phyloP scores from a whole-genome alignment of 2,797 vertebrate genomes.

The Linurgus olivaceus region DNA sequence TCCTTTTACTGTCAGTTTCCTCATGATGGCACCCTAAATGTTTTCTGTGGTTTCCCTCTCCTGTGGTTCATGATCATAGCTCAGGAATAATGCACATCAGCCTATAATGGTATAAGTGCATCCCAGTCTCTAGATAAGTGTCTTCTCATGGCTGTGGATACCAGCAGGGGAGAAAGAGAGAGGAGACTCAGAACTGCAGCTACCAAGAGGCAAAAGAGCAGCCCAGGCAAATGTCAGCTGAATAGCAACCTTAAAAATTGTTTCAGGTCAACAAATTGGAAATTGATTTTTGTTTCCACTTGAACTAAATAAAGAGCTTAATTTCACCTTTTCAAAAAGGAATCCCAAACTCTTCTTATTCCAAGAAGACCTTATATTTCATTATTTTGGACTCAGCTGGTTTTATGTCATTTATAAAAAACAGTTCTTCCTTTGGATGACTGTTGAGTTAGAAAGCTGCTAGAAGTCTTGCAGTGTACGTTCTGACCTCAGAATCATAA shows the following conservation, averaged over 20 bases:
- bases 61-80: accelerated
- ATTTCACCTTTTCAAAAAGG: background rate
- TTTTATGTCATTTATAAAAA: background rate
- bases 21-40: background rate
- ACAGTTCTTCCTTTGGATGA: background rate
- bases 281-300: background rate
- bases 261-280: background rate
- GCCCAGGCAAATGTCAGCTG: background rate
- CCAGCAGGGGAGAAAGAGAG: background rate
- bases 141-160: background rate
- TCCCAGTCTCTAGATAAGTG: background rate
- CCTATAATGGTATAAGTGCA: background rate
- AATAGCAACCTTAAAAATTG: background rate
- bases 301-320: background rate
- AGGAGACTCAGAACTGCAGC: background rate
- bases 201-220: background rate
- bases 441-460: background rate
- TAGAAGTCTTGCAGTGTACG: background rate
- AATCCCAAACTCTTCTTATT: background rate
- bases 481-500: background rate
- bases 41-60: background rate
- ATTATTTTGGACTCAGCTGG: background rate
- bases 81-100: background rate
- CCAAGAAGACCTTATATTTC: background rate
- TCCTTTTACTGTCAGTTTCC: background rate